phyloP scores from a whole-genome alignment of 2,113 vertebrate species.

The Psophia crepitans region DNA sequence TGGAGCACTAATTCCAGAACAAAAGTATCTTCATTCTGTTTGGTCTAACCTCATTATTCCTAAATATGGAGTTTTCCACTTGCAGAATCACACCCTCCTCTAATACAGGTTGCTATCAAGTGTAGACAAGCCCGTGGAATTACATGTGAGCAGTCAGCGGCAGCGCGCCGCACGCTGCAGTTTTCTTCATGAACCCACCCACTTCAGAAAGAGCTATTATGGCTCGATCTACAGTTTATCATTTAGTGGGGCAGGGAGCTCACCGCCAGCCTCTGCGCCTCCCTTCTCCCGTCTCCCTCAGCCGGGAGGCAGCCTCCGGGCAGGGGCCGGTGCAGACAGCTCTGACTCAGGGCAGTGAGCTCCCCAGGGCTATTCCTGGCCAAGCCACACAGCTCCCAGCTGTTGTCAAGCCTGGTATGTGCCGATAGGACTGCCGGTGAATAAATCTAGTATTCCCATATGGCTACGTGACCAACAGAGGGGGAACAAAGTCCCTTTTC shows the following conservation, averaged over 20 bases:
- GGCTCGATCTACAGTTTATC: neutral
- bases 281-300: neutral
- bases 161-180: neutral
- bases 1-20: neutral
- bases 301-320: neutral
- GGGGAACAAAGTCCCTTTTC: slow-evolving; percentile 48
- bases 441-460: slow-evolving; percentile 23
- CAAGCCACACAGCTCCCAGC: slow-evolving; percentile 47
- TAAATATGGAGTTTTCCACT: slow-evolving; percentile 50
- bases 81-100: slow-evolving; percentile 15
- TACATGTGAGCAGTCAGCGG: neutral
- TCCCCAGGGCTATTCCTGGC: slow-evolving; percentile 52
- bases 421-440: slow-evolving; percentile 6
- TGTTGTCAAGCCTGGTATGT: slow-evolving; percentile 41
- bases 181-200: neutral
- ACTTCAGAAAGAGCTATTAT: neutral
- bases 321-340: neutral
- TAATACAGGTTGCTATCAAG: slow-evolving; percentile 27
- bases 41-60: slow-evolving; percentile 19
- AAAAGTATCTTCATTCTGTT: neutral
- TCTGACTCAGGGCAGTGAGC: neutral
- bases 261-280: neutral
- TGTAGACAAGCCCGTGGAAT: slow-evolving; percentile 21
- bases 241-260: neutral
- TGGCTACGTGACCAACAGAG: slow-evolving; percentile 25